A percentile compares a stretch with the other conserved stretches of the same genome.
Evolutionary conservation across 2,888 invertebrate species (phyloP).

Genomic region (Pediacus dermestoides): DNA sequence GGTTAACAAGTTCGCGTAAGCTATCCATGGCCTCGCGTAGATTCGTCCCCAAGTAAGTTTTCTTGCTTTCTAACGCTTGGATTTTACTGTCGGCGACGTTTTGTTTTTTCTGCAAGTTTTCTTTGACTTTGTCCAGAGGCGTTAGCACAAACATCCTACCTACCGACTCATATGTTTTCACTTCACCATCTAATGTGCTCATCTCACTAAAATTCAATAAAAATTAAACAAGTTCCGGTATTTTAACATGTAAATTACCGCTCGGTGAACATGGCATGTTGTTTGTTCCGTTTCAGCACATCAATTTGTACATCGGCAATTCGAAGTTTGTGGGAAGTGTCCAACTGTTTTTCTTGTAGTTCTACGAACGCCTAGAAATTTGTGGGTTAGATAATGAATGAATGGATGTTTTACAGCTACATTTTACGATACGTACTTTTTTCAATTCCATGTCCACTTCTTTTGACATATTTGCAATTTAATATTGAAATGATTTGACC

Average conservation of each 20-base stretch:
- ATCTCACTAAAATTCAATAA: slow-evolving; percentile 52
- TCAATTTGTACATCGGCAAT: slow-evolving; percentile 76
- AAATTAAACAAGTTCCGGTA: too few species aligned
- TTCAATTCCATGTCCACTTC: slow-evolving; percentile 50
- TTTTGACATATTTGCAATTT: too few species aligned
- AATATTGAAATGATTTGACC: too few species aligned
- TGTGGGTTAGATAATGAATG: slow-evolving; percentile 8
- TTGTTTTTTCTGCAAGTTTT: slow-evolving; percentile 60
- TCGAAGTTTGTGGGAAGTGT: slow-evolving; percentile 75
- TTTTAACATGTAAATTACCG: slow-evolving; percentile 48
- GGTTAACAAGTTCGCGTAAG: slow-evolving; percentile 77
- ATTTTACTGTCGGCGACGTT: slow-evolving; percentile 61
- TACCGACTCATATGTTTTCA: slow-evolving; percentile 74
- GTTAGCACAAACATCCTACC: slow-evolving; percentile 82
- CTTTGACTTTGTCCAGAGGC: slow-evolving; percentile 61
- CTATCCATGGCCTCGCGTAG: slow-evolving; percentile 83
- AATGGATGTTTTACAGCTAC: slow-evolving; percentile 7
- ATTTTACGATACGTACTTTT: slow-evolving; percentile 38
- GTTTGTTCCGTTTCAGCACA: slow-evolving; percentile 61
- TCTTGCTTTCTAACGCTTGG: slow-evolving; percentile 69
- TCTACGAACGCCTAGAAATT: slow-evolving; percentile 68
- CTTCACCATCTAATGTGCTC: slow-evolving; percentile 57
- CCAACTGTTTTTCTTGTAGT: slow-evolving; percentile 75
- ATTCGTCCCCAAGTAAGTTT: slow-evolving; percentile 74
- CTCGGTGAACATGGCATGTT: slow-evolving; percentile 70